A percentile compares a stretch with the other conserved stretches of the same genome.
Evolutionary conservation across 2,797 vertebrate genomes (phyloP).

Genomic region (Protonibea diacanthus): DNA sequence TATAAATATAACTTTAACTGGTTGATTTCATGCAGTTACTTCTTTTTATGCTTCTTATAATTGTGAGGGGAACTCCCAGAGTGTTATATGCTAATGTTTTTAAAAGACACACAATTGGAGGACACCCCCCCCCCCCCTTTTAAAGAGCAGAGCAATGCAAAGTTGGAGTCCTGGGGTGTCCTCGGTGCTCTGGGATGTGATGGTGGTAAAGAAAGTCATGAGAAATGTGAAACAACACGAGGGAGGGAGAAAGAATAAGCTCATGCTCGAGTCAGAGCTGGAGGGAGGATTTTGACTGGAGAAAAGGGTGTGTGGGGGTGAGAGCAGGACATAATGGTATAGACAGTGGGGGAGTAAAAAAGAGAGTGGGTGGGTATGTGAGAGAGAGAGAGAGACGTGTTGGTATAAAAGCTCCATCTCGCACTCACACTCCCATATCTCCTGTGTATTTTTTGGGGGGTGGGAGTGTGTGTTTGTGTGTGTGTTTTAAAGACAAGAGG

Average conservation of each 20-base stretch:
- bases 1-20: not conserved
- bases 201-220: constrained; percentile 61
- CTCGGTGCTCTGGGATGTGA: constrained; percentile 74
- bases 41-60: not conserved
- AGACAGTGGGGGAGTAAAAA: constrained; percentile 58
- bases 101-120: not conserved
- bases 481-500: constrained; percentile 19
- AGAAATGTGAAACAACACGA: constrained; percentile 42
- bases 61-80: not conserved
- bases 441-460: constrained; percentile 66
- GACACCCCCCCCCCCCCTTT: not conserved
- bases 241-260: constrained; percentile 40
- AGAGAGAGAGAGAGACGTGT: constrained; percentile 50
- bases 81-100: not conserved
- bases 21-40: not conserved
- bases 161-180: constrained; percentile 53
- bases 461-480: constrained; percentile 10
- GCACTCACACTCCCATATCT: constrained; percentile 84
- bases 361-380: constrained; percentile 61
- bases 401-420: constrained; percentile 92
- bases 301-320: constrained; percentile 55
- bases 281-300: constrained; percentile 52
- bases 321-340: constrained; percentile 57
- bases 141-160: not conserved
- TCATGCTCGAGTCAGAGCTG: constrained; percentile 27